phyloP scores from a whole-genome alignment of 2,888 invertebrate genomes.

The Brenthis ino region DNA sequence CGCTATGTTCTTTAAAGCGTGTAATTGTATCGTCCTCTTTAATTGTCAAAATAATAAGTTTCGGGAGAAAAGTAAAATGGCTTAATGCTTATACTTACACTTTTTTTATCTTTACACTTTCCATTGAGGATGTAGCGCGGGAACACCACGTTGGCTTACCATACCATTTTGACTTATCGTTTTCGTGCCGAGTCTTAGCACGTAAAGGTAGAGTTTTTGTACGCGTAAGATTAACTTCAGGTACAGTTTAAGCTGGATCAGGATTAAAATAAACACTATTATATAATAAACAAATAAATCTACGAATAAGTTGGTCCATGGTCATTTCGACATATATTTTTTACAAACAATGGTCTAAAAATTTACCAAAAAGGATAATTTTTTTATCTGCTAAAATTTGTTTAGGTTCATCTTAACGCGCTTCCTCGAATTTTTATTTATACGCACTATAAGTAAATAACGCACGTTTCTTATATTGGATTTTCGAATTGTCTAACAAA shows the following conservation, averaged over 20 bases:
- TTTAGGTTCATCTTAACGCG: slow-evolving; percentile 57
- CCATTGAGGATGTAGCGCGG: slow-evolving; percentile 38
- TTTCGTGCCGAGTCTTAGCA: slow-evolving; percentile 58
- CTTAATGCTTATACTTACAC: slow-evolving; percentile 10
- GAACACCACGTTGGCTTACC: slow-evolving; percentile 48
- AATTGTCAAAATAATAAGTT: slow-evolving; percentile 53
- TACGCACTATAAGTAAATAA: slow-evolving; percentile 41
- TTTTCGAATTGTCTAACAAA: slow-evolving; percentile 41
- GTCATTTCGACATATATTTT: slow-evolving; percentile 48
- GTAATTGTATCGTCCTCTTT: slow-evolving; percentile 69
- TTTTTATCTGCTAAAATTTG: slow-evolving; percentile 69
- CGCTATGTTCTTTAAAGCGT: slow-evolving; percentile 63
- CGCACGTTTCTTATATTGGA: slow-evolving; percentile 40
- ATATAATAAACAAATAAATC: slow-evolving; percentile 74
- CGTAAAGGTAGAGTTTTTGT: slow-evolving; percentile 68
- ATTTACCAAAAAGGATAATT: slow-evolving; percentile 71
- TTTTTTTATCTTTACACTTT: slow-evolving; percentile 38
- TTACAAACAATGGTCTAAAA: slow-evolving; percentile 61
- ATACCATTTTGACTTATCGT: slow-evolving; percentile 59
- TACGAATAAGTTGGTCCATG: slow-evolving; percentile 52
- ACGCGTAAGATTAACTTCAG: slow-evolving; percentile 62
- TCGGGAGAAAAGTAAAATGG: slow-evolving; percentile 24
- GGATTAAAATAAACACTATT: slow-evolving; percentile 78
- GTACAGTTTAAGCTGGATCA: slow-evolving; percentile 73
- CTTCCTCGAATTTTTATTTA: slow-evolving; percentile 62